Evolutionary conservation across 2,888 invertebrate species (phyloP), one percentile per base, ranked within the genome.

Genomic region (Noctuana brunneofusca): DNA sequence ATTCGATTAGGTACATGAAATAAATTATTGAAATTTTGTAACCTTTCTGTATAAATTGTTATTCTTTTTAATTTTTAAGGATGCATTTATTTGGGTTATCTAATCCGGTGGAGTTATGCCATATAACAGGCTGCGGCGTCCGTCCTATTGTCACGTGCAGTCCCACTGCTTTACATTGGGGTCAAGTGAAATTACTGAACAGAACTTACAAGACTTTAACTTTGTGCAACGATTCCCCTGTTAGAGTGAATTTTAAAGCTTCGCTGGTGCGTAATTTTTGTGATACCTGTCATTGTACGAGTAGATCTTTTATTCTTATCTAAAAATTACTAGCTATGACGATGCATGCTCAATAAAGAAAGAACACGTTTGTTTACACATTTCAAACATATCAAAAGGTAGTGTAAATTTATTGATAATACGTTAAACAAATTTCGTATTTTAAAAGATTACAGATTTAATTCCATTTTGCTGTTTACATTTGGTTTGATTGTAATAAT

Each of bases 181-280:
- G 94, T 0, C 89, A 93, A 67, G 89, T 94, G 0, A 89, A 92
- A 54, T 86, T 96, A 24, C 82, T 96, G 20, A 83, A 83, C 12
- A 87, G 82, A 64, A 83, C 84, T 32, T 83, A 88, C 1, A 92
- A 93, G 81, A 74, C 72, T 0, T 76, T 96, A 0, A 87, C 84
- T 0, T 76, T 96, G 0, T 92, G 91, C 62, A 96, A 95, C 72
- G 95, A 96, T 75, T 95, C 96, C 0, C 95, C 95, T 0, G 94
- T 96, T 43, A 77, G 88, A 52, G 95, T 95, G 0, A 78, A 89
- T 68, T 93, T 92, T 70, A 90, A 81, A 57, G 86, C 92, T 1
- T 79, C 82, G 49, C 78, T 94, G 88, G 93, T 93, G 75, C 3
- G 57, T 46, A 20, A 43, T 27, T n/a, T n/a, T n/a, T n/a, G n/a